Base-by-base conservation (phyloP, 2,797 vertebrate species). In the Cottoperca gobio region DNA sequence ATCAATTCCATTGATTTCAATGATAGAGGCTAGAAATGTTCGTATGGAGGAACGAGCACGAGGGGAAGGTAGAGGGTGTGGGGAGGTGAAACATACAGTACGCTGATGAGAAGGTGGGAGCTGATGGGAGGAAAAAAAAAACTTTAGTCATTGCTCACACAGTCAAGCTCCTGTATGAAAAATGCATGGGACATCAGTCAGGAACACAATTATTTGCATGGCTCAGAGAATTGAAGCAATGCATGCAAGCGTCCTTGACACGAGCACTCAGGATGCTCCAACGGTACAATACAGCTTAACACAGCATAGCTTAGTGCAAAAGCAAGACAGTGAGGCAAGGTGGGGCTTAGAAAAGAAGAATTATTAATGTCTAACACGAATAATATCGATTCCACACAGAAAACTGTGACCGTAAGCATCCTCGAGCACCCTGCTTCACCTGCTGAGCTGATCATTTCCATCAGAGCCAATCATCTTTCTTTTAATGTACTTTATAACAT, bases 1-100 rank as follows among this genome's bases (percentile, higher is more conserved):
- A 94, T 94, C 93, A 86, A 91, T 94, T 88, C 84, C 78, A 92
- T 93, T 88, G 92, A 94, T 94, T 93, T 90, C 88, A 93, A 88
- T 85, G 90, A 93, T 94, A 93, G 90, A 91, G 75, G 89, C 81
- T 77, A 60, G 78, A 81, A 89, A 83, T 77, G 83, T 76, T 79
- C 52, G 43, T 76, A 82, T 60, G 76, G 79, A 82, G 76, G 73
- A 85, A 85, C 82, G 81, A 87, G 83, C 33, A 48, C n/a, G 69
- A 83, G 90, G 87, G 86, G 81, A 86, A 66, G 81, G 78, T 49
- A 79, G 82, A 86, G 86, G 77, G 70, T 84, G 81, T 35, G 45
- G 50, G 77, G 81, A 83, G 79, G 88, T 80, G 86, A 82, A 73
- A 86, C 61, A 69, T 70, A 74, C 49, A 68, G 70, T 61, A 26